Evolutionary conservation across 2,888 invertebrate species (phyloP), one percentile per base, ranked within the genome.

Genomic region (Petrophora chlorosata): DNA sequence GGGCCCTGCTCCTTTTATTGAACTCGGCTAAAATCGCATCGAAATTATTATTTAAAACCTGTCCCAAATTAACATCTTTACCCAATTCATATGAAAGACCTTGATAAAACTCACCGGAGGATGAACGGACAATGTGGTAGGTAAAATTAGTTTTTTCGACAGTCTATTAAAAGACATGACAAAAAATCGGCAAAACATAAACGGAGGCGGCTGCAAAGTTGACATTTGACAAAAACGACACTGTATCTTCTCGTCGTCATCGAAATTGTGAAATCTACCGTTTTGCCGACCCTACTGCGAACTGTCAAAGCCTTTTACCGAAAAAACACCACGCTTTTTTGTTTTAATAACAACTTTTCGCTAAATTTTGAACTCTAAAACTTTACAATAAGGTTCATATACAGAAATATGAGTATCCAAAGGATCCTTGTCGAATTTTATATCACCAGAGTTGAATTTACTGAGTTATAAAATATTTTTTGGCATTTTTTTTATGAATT

Each of bases 221-320:
- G 89, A 89, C 87, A 88, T 86, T 86, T 86, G 88, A 89, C 88
- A 88, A 89, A 88, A 88, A 85, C 79, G 78, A 76, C 75, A 74
- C 67, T 64, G 63, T 84, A 89, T 89, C 89, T 67, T 42, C 42
- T 61, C 70, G 64, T 63, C 71, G 64, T 69, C 76, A 90, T 90
- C 89, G 56, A 88, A 85, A 86, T 87, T 79, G 82, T 74, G 73
- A 85, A 85, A 73, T 75, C 87, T 87, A 89, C 89, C 89, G 88
- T 88, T 82, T 79, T 73, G 77, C 73, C 73, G 80, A 79, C 78
- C 78, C 79, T 87, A 88, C 87, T 74, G 74, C 85, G 89, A 89
- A 89, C 88, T 88, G 89, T 88, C 89, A 83, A 79, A 87, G 79
- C 65, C 77, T 77, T 80, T 85, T 79, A 82, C 65, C 67, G 67